Percentiles rank a stretch among this genome's conserved stretches.
Evolutionary conservation across 2,888 invertebrate genomes (phyloP).

Genomic region (Microplitis manilae): DNA sequence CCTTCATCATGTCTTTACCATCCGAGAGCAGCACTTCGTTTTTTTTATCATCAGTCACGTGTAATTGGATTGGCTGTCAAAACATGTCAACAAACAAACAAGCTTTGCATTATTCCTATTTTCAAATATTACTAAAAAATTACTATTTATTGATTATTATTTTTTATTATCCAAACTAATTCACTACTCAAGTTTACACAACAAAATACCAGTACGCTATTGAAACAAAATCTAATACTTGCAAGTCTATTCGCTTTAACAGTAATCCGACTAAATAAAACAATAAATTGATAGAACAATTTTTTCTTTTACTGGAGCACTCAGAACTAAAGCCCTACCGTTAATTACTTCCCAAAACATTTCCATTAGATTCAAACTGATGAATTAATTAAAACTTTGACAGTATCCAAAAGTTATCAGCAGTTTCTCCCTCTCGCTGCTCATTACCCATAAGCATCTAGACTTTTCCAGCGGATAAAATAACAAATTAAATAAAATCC

Average conservation of each 20-base stretch:
- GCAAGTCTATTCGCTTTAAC: too few relatives aligned
- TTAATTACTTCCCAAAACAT: neutral
- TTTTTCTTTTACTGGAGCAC: neutral
- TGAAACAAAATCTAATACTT: too few relatives aligned
- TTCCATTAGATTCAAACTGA: neutral
- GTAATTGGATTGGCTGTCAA: slow-evolving; percentile 59
- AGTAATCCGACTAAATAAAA: neutral
- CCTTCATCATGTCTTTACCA: neutral
- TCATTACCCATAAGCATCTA: neutral
- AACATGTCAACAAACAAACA: slow-evolving; percentile 4
- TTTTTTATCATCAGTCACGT: slow-evolving; percentile 62
- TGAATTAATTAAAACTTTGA: neutral
- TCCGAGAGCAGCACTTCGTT: slow-evolving; percentile 34
- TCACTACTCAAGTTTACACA: neutral
- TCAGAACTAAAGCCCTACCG: neutral
- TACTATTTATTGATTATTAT: neutral
- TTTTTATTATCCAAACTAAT: neutral
- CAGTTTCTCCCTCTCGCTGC: neutral
- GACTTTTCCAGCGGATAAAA: too few relatives aligned
- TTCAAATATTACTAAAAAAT: neutral
- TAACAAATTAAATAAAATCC: too few relatives aligned
- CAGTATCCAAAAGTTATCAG: neutral
- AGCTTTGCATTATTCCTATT: neutral
- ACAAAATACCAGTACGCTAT: too few relatives aligned
- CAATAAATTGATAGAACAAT: neutral